Evolutionary conservation across 2,113 vertebrate species (phyloP).

Genomic region (Monopterus albus): DNA sequence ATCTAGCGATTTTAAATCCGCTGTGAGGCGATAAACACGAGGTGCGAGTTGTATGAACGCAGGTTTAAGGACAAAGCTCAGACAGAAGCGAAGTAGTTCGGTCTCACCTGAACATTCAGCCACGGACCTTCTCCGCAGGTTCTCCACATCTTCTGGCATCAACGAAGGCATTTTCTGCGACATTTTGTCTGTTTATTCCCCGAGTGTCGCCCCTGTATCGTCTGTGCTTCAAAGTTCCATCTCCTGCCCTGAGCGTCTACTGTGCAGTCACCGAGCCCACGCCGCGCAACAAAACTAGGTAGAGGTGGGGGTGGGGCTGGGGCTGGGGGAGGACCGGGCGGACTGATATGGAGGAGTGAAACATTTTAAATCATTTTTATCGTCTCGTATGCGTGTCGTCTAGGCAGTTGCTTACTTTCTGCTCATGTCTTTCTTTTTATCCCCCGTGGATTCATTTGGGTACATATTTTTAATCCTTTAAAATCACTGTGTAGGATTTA

Average conservation of each 20-base stretch:
- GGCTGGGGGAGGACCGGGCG: too few relatives aligned
- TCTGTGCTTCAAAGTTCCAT: not conserved
- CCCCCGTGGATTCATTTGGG: too few relatives aligned
- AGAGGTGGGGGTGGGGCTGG: too few relatives aligned
- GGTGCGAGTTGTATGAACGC: not conserved
- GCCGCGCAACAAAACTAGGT: not conserved
- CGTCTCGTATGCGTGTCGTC: too few relatives aligned
- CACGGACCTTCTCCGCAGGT: constrained; percentile 47
- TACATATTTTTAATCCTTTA: too few relatives aligned
- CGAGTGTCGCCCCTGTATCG: not conserved
- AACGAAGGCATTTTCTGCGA: constrained; percentile 23
- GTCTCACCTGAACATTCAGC: constrained; percentile 62
- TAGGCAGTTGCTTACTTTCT: too few relatives aligned
- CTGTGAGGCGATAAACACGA: not conserved
- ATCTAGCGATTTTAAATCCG: not conserved
- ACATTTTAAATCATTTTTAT: too few relatives aligned
- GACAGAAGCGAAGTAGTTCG: not conserved
- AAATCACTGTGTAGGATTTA: too few relatives aligned
- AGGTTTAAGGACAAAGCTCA: not conserved
- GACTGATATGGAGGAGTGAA: too few relatives aligned
- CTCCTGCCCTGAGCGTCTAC: constrained; percentile 6
- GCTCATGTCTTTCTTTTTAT: too few relatives aligned
- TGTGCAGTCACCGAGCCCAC: not conserved
- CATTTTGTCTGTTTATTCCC: constrained; percentile 31
- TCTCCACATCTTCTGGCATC: constrained; percentile 41